Evolutionary conservation across 2,888 invertebrate species (phyloP).

Genomic region (Sialis lutaria): DNA sequence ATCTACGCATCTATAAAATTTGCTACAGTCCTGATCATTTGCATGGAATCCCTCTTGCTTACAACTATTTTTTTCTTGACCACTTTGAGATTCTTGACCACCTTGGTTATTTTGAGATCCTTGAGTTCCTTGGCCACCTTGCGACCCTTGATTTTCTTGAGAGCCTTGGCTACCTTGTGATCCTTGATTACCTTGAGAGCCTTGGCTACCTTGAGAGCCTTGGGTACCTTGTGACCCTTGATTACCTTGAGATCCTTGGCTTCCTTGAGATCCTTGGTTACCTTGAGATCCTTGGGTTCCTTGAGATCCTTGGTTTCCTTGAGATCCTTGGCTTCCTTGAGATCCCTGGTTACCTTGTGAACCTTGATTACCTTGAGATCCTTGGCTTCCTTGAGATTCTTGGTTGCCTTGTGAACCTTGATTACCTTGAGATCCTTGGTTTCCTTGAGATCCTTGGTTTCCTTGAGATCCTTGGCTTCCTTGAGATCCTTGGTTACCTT

Average conservation of each 20-base stretch:
- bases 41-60: conserved; percentile 29
- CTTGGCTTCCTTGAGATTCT: conserved; percentile 5
- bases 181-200: conserved; percentile 5
- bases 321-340: conserved; percentile 8
- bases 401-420: conserved; percentile 6
- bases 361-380: too few relatives aligned
- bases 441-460: conserved; percentile 6
- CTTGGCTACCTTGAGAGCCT: conserved; percentile 3
- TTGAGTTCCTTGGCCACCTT: conserved; percentile 5
- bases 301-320: too few relatives aligned
- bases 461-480: conserved; percentile 3
- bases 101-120: conserved; percentile 8
- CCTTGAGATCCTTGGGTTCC: conserved; percentile 1
- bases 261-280: conserved; percentile 6
- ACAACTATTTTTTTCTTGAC: conserved; percentile 16
- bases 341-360: conserved; percentile 6
- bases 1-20: conserved; percentile 60
- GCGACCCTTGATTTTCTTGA: conserved; percentile 10
- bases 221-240: conserved; percentile 5
- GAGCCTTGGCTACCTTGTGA: conserved; percentile 8
- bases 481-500: conserved; percentile 7
- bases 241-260: conserved; percentile 7
- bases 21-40: conserved; percentile 35
- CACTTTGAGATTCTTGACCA: conserved; percentile 3
- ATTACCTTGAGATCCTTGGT: conserved; percentile 5